A percentile compares a stretch with the other conserved stretches of the same genome.
These are phyloP conservation scores for Prochilodus magdalenae DNA, from an alignment of 2,113 vertebrate species.

Conservation along the genomic window DNA sequence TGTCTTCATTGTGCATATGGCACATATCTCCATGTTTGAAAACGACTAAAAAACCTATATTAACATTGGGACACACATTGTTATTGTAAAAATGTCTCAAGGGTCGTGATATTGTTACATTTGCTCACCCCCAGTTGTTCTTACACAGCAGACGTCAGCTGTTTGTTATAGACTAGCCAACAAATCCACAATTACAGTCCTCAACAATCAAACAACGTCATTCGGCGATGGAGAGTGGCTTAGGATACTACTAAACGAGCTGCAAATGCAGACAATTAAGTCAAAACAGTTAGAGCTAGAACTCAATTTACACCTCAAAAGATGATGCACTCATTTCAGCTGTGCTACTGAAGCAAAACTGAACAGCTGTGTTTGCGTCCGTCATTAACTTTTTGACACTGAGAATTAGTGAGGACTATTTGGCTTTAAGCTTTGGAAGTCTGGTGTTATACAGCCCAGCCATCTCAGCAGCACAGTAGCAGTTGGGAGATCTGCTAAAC, in stretches of 20 bases:
- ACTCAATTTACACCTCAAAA: conserved; percentile 32
- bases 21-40: background rate
- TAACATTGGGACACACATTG: background rate
- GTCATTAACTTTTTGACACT: conserved; percentile 43
- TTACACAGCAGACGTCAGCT: background rate
- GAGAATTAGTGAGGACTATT: conserved; percentile 2
- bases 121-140: too few relatives aligned
- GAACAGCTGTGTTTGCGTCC: conserved; percentile 48
- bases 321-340: conserved; percentile 3
- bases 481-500: too few relatives aligned
- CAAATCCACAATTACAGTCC: background rate
- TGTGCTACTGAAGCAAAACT: background rate
- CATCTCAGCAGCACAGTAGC: background rate
- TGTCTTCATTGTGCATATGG: too few relatives aligned
- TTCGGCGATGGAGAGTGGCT: background rate
- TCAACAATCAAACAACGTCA: background rate
- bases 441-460: conserved; percentile 5
- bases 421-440: conserved; percentile 1
- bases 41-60: background rate
- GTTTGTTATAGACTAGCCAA: background rate
- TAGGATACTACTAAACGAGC: background rate
- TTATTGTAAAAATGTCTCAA: background rate
- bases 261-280: background rate
- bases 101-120: background rate
- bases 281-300: background rate